Base-by-base conservation (phyloP, 2,113 vertebrate genomes). In the Prinia subflava region DNA sequence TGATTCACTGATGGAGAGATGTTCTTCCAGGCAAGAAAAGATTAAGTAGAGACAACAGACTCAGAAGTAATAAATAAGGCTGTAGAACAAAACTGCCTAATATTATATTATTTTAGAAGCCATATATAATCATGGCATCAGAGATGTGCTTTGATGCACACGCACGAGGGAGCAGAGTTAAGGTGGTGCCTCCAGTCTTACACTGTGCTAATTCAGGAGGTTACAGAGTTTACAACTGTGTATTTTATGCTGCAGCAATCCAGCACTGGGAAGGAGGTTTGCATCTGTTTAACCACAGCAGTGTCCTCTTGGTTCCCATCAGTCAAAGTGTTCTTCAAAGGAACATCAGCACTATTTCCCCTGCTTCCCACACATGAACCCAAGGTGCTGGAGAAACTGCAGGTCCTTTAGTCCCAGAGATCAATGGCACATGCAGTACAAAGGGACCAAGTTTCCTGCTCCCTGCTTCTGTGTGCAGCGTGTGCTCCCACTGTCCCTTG, bases 41-140 rank as follows among this genome's bases (percentile, higher is more conserved):
- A 97, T 97, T 97, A 96, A 97, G 92, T 95, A 94, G 95, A 97
- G 96, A 95, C 93, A 93, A 96, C 96, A 94, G 93, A 97, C 96
- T 96, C 95, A 96, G 80, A 96, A 96, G 95, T 96, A 97, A 96
- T 97, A 96, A 97, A 96, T 96, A 95, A 97, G 76, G 62, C 73
- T 79, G 86, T 96, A 92, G 83, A 96, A 95, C 88, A 93, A 96
- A 97, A 95, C 76, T 89, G 90, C 88, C 76, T 95, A 68, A 93
- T 97, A 95, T 92, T 91, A 59, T 37, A 93, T 95, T 95, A 93
- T 96, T 96, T 96, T 89, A 84, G 90, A 87, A 95, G 83, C 39
- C 3, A 0, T 95, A 87, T 75, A 90, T 94, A 95, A 92, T 84
- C 62, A 39, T 95, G 83, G 33, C 94, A 92, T 96, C 94, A 78